Conservation (phyloP, 2,888 invertebrate genomes). For the Mechanitis mazaeus region DNA sequence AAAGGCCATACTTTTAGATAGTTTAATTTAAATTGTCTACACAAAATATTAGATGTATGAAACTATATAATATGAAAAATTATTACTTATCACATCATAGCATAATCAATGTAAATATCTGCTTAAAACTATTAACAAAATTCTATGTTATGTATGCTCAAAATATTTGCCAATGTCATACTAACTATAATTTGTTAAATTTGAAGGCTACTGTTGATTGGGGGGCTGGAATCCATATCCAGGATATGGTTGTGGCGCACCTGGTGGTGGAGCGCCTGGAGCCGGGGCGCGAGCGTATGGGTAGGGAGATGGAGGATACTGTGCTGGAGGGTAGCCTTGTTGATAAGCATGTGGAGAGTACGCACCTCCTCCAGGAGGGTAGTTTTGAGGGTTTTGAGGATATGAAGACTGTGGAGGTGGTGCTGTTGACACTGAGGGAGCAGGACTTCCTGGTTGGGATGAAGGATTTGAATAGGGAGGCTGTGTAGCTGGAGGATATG, state of each 20-base stretch:
- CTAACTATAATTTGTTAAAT: too few relatives aligned
- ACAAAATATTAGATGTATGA: too few relatives aligned
- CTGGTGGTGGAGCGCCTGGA: conserved; percentile 82
- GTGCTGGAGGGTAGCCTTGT: conserved; percentile 72
- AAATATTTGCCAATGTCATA: too few relatives aligned
- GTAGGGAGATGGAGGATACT: conserved; percentile 77
- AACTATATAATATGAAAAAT: too few relatives aligned
- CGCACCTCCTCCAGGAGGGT: conserved; percentile 61
- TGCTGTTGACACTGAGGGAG: conserved; percentile 70
- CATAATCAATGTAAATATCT: too few relatives aligned
- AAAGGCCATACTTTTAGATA: neutral
- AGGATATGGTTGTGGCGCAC: conserved; percentile 84
- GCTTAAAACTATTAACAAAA: too few relatives aligned
- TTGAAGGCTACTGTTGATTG: conserved; percentile 72
- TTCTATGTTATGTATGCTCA: too few relatives aligned
- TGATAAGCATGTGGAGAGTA: conserved; percentile 74
- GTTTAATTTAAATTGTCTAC: too few relatives aligned
- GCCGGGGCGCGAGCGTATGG: conserved; percentile 78
- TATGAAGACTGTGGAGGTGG: conserved; percentile 77
- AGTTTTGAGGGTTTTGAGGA: conserved; percentile 72
- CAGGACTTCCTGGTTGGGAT: conserved; percentile 72
- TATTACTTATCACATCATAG: too few relatives aligned
- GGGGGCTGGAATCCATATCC: conserved; percentile 89
- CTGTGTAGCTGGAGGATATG: conserved; percentile 79
- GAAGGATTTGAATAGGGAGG: conserved; percentile 76